Conservation (phyloP, 2,797 vertebrate genomes). For the Acanthurus leucopareius region DNA sequence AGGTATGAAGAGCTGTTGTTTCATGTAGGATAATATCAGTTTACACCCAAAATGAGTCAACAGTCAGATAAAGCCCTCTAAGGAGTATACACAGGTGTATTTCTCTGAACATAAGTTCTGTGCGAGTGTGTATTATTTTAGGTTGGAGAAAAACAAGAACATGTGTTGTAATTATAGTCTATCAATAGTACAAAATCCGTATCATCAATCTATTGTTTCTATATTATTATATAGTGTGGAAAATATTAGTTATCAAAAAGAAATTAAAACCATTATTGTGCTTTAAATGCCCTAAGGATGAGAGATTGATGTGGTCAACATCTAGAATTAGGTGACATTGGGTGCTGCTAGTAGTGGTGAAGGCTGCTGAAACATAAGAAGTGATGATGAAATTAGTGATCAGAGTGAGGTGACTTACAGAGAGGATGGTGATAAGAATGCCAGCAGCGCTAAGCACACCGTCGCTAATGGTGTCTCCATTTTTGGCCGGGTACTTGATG, state of each 20-base stretch:
- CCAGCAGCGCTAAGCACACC: constrained; percentile 94
- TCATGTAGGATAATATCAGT: constrained; percentile 47
- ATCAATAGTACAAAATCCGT: background rate
- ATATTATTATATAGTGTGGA: background rate
- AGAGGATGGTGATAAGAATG: constrained; percentile 96
- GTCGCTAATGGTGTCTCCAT: constrained; percentile 94
- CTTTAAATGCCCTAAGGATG: constrained; percentile 4
- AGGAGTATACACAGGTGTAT: background rate
- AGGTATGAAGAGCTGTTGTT: constrained; percentile 27
- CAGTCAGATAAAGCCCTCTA: constrained; percentile 33
- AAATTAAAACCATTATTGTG: background rate
- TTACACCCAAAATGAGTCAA: constrained; percentile 18
- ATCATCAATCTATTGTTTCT: background rate
- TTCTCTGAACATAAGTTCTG: background rate
- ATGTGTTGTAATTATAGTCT: background rate
- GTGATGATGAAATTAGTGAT: constrained; percentile 72
- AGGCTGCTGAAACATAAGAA: constrained; percentile 46
- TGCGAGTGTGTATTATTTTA: background rate
- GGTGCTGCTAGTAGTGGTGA: constrained; percentile 62
- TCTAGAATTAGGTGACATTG: constrained; percentile 11
- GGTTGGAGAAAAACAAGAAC: constrained; percentile 5
- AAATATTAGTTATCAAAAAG: background rate
- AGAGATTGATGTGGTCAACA: constrained; percentile 12
- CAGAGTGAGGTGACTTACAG: constrained; percentile 88
- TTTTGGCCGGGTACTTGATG: constrained; percentile 96